Percentiles rank a stretch among this genome's conserved stretches.
Evolutionary conservation across 2,888 invertebrate genomes (phyloP).

Genomic region (Calameuta idolon): DNA sequence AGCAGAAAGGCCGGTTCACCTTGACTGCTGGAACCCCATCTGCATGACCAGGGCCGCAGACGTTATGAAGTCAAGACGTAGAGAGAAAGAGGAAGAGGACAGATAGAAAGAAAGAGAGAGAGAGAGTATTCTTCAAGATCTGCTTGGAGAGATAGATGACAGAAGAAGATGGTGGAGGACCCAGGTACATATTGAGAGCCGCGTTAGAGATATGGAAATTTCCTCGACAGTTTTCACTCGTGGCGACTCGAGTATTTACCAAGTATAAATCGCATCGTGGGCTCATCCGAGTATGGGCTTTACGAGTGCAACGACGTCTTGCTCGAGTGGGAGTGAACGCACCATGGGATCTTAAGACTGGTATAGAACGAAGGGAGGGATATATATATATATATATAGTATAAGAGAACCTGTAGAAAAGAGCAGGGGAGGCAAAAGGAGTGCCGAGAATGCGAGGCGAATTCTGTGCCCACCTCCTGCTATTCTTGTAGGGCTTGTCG

Average conservation of each 20-base stretch:
- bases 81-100: not conserved
- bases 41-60: constrained; percentile 36
- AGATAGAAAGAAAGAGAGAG: no score
- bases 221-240: not conserved
- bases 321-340: not conserved
- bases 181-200: not conserved
- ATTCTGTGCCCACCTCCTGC: not conserved
- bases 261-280: not conserved
- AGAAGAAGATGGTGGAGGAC: not conserved
- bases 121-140: not conserved
- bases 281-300: not conserved
- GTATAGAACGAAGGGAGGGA: not conserved
- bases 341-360: not conserved
- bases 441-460: not conserved
- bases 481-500: not conserved
- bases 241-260: not conserved
- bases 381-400: not conserved
- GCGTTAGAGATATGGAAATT: not conserved
- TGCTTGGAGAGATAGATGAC: not conserved
- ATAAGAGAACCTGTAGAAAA: not conserved
- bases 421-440: not conserved
- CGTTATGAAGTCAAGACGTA: constrained; percentile 9
- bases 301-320: not conserved
- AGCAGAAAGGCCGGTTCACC: constrained; percentile 61
- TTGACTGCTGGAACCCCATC: constrained; percentile 57